These are phyloP conservation scores for Halictus quadricinctus DNA, from an alignment of 2,888 invertebrate genomes.

Conservation along the genomic window DNA sequence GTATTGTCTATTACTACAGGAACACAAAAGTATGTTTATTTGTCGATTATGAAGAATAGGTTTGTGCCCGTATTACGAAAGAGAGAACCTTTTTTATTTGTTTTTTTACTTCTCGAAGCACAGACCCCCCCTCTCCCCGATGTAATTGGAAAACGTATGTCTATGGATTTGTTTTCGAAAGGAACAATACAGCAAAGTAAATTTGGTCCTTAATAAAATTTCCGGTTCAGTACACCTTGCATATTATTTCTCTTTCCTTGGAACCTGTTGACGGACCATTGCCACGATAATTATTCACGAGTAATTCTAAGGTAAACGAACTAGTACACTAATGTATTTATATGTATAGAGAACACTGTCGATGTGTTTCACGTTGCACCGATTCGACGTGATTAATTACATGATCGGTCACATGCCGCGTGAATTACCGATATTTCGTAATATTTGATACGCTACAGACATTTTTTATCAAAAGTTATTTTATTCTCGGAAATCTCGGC, in stretches of 20 bases:
- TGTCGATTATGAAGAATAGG: constrained; percentile 69
- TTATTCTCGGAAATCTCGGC: background rate
- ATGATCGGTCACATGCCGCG: background rate
- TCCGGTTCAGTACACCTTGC: constrained; percentile 67
- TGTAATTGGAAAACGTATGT: constrained; percentile 65
- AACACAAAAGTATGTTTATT: constrained; percentile 58
- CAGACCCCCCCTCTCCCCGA: constrained; percentile 50
- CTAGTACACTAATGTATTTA: background rate
- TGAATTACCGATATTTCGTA: background rate
- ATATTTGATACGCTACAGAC: background rate
- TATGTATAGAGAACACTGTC: background rate
- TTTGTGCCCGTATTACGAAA: constrained; percentile 61
- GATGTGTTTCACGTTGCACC: background rate
- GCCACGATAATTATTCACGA: background rate
- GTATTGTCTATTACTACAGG: constrained; percentile 43
- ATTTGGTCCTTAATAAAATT: constrained; percentile 71
- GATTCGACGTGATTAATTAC: background rate
- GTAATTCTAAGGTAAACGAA: background rate
- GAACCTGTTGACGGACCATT: background rate
- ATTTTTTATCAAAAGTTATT: background rate
- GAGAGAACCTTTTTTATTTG: constrained; percentile 57
- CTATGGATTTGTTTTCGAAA: constrained; percentile 63
- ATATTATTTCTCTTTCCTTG: constrained; percentile 31
- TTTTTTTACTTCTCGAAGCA: constrained; percentile 58
- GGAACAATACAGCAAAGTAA: constrained; percentile 61